Evolutionary conservation across 2,113 vertebrate genomes (phyloP), one percentile per base, ranked within the genome.

Genomic region (Setophaga petechia): DNA sequence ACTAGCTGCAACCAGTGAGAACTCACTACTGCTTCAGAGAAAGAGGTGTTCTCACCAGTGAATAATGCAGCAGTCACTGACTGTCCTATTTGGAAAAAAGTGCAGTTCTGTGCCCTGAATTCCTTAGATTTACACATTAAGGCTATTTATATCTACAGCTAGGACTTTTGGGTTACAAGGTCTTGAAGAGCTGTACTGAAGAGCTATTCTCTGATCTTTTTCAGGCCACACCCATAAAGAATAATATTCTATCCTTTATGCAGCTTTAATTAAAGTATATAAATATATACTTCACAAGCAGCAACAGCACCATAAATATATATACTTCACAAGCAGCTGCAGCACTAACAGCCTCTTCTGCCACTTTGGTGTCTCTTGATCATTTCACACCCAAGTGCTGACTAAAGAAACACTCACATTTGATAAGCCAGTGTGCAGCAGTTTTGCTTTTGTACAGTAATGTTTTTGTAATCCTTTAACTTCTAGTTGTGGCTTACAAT

Each of bases 81-180:
- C 41, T 49, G 24, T 10, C 2, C 5, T 2, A 0, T 59, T 35
- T 57, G n/a, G 31, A 61, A 52, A 9, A 37, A 10, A 43, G 30
- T 28, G 41, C 11, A 41, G 1, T 66, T 86, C 59, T 58, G 20
- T 54, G 30, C 28, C 28, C 39, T 39, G 7, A 19, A 47, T 49
- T 49, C 44, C 62, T 71, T 57, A 44, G 21, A 31, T 75, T 75
- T 67, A 55, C 23, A 55, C 35, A 55, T 47, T 63, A 51, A 76
- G 59, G 31, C 16, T 83, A 10, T 11, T 73, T 41, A 1, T 12
- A n/a, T 19, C n/a, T 82, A 37, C 30, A 76, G 2, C 4, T 14
- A 49, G 55, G 51, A 24, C 19, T 74, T 82, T 24, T 83, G 82
- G 67, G 71, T n/a, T 47, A 46, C 20, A 19, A 27, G 12, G 18